Evolutionary conservation across 2,888 invertebrate species (phyloP).

Genomic region (Choreutis nemorana): DNA sequence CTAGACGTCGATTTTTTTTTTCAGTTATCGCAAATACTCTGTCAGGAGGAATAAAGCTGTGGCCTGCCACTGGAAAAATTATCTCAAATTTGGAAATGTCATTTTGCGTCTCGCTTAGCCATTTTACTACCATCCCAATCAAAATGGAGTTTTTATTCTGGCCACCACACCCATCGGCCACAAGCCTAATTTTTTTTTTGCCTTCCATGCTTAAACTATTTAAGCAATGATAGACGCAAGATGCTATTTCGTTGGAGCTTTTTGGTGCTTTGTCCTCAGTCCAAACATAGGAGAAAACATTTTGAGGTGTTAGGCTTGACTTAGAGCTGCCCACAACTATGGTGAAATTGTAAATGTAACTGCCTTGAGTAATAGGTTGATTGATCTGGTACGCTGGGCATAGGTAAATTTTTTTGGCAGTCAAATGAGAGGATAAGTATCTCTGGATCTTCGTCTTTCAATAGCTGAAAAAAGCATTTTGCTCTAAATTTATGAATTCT

Average conservation of each 20-base stretch:
- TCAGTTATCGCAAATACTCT: constrained; percentile 2
- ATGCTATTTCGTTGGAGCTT: constrained; percentile 1
- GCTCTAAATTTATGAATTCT: constrained; percentile 6
- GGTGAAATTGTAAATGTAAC: constrained; percentile 6
- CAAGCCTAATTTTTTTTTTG: constrained; percentile 3
- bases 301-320: neutral
- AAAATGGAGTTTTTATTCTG: constrained; percentile 5
- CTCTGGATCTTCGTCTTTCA: constrained; percentile 1
- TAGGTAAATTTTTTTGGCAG: constrained; percentile 6
- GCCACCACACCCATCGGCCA: constrained; percentile 6
- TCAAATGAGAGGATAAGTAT: constrained; percentile 4
- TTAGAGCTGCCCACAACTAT: neutral
- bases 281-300: constrained; percentile 1
- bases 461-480: neutral
- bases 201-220: constrained; percentile 2
- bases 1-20: constrained; percentile 4
- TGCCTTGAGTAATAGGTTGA: constrained; percentile 4
- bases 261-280: constrained; percentile 1
- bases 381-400: constrained; percentile 7
- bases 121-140: neutral
- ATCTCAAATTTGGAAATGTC: constrained; percentile 1
- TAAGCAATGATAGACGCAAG: constrained; percentile 4
- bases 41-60: constrained; percentile 4
- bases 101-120: neutral
- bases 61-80: constrained; percentile 3